Conservation (phyloP, 2,113 vertebrate species). For the Phrynosoma blainvillii region DNA sequence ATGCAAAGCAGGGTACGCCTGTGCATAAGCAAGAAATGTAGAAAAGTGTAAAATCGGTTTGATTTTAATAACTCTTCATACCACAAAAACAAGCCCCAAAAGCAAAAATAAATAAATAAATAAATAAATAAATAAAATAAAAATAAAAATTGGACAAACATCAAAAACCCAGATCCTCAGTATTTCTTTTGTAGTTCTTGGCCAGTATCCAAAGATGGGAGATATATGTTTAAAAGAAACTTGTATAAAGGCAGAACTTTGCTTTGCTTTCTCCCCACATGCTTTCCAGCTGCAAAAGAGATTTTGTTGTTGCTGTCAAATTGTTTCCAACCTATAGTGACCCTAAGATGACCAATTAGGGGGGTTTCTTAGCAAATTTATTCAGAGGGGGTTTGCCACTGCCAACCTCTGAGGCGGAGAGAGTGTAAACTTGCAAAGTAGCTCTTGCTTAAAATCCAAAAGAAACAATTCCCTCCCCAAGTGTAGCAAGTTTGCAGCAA, state of each 20-base stretch:
- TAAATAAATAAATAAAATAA: background rate
- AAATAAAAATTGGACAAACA: background rate
- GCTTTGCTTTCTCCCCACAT: background rate
- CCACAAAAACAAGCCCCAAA: background rate
- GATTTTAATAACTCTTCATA: background rate
- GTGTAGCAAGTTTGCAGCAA: background rate
- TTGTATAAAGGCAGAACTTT: background rate
- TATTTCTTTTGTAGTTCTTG: background rate
- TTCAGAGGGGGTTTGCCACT: no score
- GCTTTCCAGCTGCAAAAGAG: background rate
- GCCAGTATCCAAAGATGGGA: background rate
- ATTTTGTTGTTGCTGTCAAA: no score
- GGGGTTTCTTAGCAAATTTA: no score
- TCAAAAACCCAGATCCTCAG: background rate
- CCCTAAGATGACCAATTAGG: no score
- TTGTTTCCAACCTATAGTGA: no score
- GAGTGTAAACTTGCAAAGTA: no score
- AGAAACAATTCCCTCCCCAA: background rate
- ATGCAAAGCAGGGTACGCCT: background rate
- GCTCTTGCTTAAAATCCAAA: conserved; percentile 5
- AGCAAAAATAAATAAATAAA: background rate
- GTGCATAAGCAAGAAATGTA: background rate
- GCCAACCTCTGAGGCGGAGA: no score
- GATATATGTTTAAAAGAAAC: background rate
- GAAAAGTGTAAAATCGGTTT: background rate